Evolutionary conservation across 1,140 invertebrate genomes (phyloP).

Genomic region (Eulimnadia texana): DNA sequence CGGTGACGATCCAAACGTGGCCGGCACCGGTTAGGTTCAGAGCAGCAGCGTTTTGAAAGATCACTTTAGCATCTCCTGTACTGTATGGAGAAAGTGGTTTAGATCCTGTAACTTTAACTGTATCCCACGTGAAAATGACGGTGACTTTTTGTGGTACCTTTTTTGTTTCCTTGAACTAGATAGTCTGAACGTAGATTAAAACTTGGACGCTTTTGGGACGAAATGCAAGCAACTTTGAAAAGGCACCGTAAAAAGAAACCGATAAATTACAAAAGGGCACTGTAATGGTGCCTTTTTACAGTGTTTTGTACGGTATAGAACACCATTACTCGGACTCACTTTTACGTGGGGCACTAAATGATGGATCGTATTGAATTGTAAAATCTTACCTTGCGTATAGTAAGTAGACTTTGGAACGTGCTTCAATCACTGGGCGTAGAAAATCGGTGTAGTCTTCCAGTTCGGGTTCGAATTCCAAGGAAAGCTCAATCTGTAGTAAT

Average conservation of each 20-base stretch:
- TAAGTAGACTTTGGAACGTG: slow-evolving; percentile 77
- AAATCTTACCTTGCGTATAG: slow-evolving; percentile 73
- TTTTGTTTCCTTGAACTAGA: no score
- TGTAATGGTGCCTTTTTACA: no score
- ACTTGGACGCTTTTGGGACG: no score
- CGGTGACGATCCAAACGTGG: slow-evolving; percentile 94
- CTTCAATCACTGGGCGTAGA: slow-evolving; percentile 60
- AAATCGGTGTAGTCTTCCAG: slow-evolving; percentile 62
- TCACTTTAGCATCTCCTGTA: slow-evolving; percentile 71
- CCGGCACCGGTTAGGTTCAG: slow-evolving; percentile 80
- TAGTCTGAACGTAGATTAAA: no score
- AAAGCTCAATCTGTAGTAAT: slow-evolving; percentile 63
- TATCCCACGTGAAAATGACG: slow-evolving; percentile 6
- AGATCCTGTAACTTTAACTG: slow-evolving; percentile 7
- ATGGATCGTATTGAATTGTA: neutral
- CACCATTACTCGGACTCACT: no score
- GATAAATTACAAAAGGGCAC: no score
- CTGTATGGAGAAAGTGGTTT: slow-evolving; percentile 33
- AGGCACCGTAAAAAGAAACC: no score
- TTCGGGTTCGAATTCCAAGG: slow-evolving; percentile 78
- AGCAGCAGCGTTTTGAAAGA: slow-evolving; percentile 70
- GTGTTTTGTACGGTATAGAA: no score
- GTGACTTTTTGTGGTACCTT: no score
- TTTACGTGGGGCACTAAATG: no score
- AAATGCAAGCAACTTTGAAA: no score